Evolutionary conservation across 2,797 vertebrate genomes (phyloP).

Genomic region (Myiotriccus ornatus): DNA sequence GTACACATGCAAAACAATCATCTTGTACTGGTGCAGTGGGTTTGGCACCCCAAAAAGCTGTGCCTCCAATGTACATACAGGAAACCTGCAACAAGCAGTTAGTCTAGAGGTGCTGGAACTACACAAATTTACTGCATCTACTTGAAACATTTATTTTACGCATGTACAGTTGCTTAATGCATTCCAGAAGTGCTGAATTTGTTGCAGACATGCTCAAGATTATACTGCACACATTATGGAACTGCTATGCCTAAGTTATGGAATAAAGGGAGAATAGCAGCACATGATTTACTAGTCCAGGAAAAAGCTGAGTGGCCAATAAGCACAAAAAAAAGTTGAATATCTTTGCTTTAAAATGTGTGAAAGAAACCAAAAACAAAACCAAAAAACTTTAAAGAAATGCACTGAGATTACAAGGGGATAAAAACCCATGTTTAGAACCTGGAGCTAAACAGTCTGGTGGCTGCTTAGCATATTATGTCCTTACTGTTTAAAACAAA

Average conservation of each 20-base stretch:
- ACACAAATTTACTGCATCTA: not conserved
- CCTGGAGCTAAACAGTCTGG: not conserved
- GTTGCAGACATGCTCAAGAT: not conserved
- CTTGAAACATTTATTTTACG: not conserved
- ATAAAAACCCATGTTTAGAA: not conserved
- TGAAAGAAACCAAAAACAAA: too few relatives aligned
- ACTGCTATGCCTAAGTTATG: not conserved
- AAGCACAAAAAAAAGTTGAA: not conserved
- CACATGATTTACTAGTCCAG: not conserved
- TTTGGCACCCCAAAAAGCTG: not conserved
- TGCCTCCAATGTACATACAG: rapidly evolving
- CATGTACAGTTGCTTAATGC: not conserved
- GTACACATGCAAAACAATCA: not conserved
- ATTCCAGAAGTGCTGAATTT: not conserved
- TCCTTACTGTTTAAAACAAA: not conserved
- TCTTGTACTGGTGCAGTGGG: rapidly evolving
- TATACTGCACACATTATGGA: rapidly evolving
- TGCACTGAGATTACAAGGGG: not conserved
- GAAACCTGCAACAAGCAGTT: not conserved
- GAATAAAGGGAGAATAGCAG: not conserved
- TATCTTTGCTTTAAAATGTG: not conserved
- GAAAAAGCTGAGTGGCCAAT: not conserved
- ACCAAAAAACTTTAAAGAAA: not conserved
- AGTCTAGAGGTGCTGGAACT: not conserved
- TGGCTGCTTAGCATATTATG: not conserved